Evolutionary conservation across 2,797 vertebrate species (phyloP), one percentile per base, ranked within the genome.

Genomic region (Buceros bicornis): DNA sequence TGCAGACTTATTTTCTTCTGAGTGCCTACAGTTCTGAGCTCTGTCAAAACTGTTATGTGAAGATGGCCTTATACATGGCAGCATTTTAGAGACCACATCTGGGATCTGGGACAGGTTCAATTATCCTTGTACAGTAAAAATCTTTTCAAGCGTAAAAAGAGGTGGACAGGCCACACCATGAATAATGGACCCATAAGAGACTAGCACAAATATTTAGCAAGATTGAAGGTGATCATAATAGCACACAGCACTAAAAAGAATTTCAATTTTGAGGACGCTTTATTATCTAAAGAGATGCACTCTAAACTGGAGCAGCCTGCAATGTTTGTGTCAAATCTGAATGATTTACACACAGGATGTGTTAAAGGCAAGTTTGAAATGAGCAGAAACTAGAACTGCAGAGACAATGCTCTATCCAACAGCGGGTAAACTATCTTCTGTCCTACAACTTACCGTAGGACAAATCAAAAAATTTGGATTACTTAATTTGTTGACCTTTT

Each of bases 71-170:
- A 53, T 31, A 78, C 28, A 33, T 0, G 35, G 57, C 33, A 90
- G 37, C 53, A 25, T 67, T 95, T 90, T 84, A 74, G 93, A 87
- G 58, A 84, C 15, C 13, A 24, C 69, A 79, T 84, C 73, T 86
- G 57, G 69, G 66, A 92, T 85, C n/a, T 22, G 24, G 65, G 37
- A 70, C 69, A 43, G 45, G 48, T 91, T 95, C 96, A 79, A 90
- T 95, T 94, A 95, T 86, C 80, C 42, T 84, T 45, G 22, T 50
- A 93, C 37, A 81, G 42, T 40, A 48, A 77, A 87, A 70, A 64
- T 26, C 54, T 90, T 94, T 94, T 87, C 83, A 90, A 92, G 89
- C 56, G 94, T 65, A 81, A 76, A 72, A 90, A 66, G 57, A 84
- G 61, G 66, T 76, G 62, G 65, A 53, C 73, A 93, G 71, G 85